phyloP scores from a whole-genome alignment of 2,888 invertebrate species.

The Chymomyza amoena region DNA sequence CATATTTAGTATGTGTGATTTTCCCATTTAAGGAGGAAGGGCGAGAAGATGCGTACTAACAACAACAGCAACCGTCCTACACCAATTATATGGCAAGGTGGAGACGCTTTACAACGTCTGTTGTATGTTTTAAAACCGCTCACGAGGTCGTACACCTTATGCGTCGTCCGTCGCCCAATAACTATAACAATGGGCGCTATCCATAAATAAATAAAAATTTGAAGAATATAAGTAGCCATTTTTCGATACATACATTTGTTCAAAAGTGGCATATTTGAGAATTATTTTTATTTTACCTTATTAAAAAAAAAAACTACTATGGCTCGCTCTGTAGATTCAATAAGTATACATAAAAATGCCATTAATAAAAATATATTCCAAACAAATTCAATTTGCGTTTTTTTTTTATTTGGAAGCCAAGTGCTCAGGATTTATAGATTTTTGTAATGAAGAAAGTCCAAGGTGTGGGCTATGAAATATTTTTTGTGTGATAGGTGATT shows the following conservation, averaged over 20 bases:
- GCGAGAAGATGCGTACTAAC: slow-evolving; percentile 81
- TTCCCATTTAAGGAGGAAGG: slow-evolving; percentile 83
- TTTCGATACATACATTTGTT: too few relatives aligned
- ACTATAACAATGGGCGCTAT: slow-evolving; percentile 72
- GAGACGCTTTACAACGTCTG: slow-evolving; percentile 42
- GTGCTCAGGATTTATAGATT: too few relatives aligned
- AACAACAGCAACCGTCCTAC: slow-evolving; percentile 79
- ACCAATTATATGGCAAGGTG: slow-evolving; percentile 82
- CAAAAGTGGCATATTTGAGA: too few relatives aligned
- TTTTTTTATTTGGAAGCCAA: too few relatives aligned
- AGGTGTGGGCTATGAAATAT: too few relatives aligned
- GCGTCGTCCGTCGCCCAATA: slow-evolving; percentile 74
- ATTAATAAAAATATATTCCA: neutral
- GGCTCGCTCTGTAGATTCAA: too few relatives aligned
- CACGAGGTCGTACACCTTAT: slow-evolving; percentile 76
- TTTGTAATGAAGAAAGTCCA: too few relatives aligned
- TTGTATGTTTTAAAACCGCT: slow-evolving; percentile 63
- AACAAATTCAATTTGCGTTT: neutral
- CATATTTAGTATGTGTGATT: neutral
- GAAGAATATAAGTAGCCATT: neutral
- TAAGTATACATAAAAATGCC: neutral
- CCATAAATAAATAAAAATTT: too few relatives aligned
- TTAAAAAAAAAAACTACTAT: too few relatives aligned
- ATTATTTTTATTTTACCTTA: too few relatives aligned
- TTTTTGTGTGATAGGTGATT: too few relatives aligned